Evolutionary conservation across 2,888 invertebrate species (phyloP), one percentile per base, ranked within the genome.

Genomic region (Drosophila kanekoi): DNA sequence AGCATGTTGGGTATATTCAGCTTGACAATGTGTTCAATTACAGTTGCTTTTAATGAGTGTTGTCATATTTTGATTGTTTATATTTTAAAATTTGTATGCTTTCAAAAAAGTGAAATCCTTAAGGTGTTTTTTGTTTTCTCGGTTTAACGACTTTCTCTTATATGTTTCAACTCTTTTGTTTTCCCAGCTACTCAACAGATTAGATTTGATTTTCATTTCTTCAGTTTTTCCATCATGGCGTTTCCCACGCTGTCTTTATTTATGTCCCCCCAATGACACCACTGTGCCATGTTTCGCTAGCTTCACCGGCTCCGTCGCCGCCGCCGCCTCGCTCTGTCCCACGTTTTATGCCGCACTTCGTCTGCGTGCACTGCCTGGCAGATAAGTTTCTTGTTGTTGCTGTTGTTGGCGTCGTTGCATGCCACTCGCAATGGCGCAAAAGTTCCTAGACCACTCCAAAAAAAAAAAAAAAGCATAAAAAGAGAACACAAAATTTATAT

Each of bases 391-490:
- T 57, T 53, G 43, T 49, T 66, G 49, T 63, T 58, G 58, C 33
- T 58, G 67, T 28, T 53, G 61, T 57, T 72, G 72, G 41, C 59
- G 82, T 66, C 65, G 84, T 78, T 82, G 88, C 87, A 85, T 76
- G 80, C 74, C 83, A 87, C 87, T 87, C 83, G 86, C 84, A 73
- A 83, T 76, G 83, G 84, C 83, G 85, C 70, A 86, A 85, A 85
- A 85, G 88, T 85, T 88, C 87, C 85, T 85, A 85, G 85, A 85
- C 85, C 86, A 84, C 86, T 84, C 86, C 43, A 86, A 68, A 73
- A 65, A 64, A 66, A 47, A 10, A 14, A 51, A 38, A 81, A 61
- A 58, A 51, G 44, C 47, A 64, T 48, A 72, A 57, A 77, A 83
- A 81, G n/a, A 81, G 58, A 79, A 81, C 77, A 86, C 86, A 76